These are phyloP conservation scores for Lampris incognitus DNA, from an alignment of 2,113 vertebrate genomes.

Conservation along the genomic window DNA sequence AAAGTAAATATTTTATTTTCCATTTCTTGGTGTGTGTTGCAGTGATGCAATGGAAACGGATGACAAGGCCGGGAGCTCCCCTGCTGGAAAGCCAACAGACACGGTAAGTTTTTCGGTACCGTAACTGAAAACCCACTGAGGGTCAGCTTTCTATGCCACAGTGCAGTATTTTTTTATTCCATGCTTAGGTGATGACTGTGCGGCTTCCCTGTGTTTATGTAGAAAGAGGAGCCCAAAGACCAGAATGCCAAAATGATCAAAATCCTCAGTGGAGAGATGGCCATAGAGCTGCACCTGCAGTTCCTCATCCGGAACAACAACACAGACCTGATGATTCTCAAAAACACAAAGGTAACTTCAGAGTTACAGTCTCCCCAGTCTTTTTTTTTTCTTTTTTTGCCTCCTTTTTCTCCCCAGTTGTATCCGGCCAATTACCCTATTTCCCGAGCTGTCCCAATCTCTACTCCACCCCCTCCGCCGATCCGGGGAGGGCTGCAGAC, in stretches of 20 bases:
- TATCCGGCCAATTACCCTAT: no score
- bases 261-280: conserved; percentile 99
- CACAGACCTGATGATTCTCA: conserved; percentile 99
- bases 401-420: no score
- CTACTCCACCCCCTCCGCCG: no score
- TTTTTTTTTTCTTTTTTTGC: no score
- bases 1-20: no score
- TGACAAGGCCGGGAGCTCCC: conserved; percentile 88
- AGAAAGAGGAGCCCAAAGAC: conserved; percentile 96
- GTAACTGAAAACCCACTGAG: not conserved
- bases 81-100: conserved; percentile 86
- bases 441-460: not conserved
- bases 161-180: not conserved
- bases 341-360: conserved; percentile 94
- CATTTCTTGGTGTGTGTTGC: conserved; percentile 52
- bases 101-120: conserved; percentile 74
- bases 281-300: conserved; percentile 96
- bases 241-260: conserved; percentile 99
- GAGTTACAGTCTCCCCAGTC: no score
- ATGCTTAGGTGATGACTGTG: not conserved
- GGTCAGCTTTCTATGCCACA: not conserved
- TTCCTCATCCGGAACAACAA: conserved; percentile 99
- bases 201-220: conserved; percentile 53
- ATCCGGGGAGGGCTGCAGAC: no score
- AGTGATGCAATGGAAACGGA: conserved; percentile 98